Evolutionary conservation across 2,113 vertebrate genomes (phyloP), one percentile per base, ranked within the genome.

Genomic region (Neotragus pygmaeus): DNA sequence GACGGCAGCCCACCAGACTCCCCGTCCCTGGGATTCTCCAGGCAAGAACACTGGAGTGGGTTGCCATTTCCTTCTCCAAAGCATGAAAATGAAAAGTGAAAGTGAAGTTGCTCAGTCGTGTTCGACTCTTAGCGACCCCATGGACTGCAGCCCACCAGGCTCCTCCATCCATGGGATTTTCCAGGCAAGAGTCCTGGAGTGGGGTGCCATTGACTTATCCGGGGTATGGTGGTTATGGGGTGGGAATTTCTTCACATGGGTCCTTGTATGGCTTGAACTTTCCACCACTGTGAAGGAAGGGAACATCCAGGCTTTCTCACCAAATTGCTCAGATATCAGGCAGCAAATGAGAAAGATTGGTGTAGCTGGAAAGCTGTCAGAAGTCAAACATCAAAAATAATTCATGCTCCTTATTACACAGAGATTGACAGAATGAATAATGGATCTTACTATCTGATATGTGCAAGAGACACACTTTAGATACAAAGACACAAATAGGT

Each of bases 41-140:
- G 25, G 4, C 57, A 58, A 58, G 57, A 58, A 58, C 57, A 27
- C 25, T 58, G 25, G 57, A 58, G 57, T 58, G 57, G 57, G 4
- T 5, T 12, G 57, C 25, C 57, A 58, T 58, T 58, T 12, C 25
- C 57, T 58, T 58, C 57, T 58, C 25, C 57, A 58, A 2, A 5
- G 25, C 11, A 13, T 27, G 57, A 58, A 58, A 58, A 11, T 58
- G 11, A 58, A 12, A 58, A 58, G 57, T 58, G 57, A 58, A 58
- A 58, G 3, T 0, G 10, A 58, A 60, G 58, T 28, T 2, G 0
- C 5, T 28, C 58, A 60, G 58, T 60, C 0, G 11, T 60, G 27
- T 60, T 27, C 2, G 58, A 60, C 58, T 60, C 58, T 3, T 27
- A 2, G 4, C 0, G 58, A 60, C 58, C 58, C 58, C 58, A 60